Evolutionary conservation across 2,113 vertebrate species (phyloP), one percentile per base, ranked within the genome.

Genomic region (Bothrops jararaca): DNA sequence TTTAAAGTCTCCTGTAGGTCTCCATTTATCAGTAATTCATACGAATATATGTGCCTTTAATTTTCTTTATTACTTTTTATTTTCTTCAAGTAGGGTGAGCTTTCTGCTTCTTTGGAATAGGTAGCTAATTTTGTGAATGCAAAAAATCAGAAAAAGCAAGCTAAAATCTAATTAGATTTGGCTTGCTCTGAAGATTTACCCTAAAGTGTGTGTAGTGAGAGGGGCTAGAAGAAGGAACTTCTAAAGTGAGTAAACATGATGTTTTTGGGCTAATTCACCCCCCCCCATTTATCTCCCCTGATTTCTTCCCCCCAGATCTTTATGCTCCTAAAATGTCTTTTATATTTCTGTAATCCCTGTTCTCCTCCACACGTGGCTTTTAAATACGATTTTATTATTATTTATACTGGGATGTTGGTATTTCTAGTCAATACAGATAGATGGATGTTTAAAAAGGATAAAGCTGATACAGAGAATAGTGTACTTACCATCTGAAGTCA

Each of bases 401-500:
- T 23, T 39, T 60, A 42, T 11, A 54, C 10, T 45, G 24, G 34
- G 56, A 60, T 20, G 13, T 57, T 10, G 24, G 60, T 6, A 26
- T 39, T 89, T n/a, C 34, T 7, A 26, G 8, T 5, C 39, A 34
- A 15, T n/a, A 57, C n/a, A n/a, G 18, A 56, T 6, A 89, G 11
- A 86, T 45, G 29, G 15, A 1, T 93, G 89, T 34, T 74, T 69
- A 13, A 86, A 42, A 90, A 86, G 0, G 88, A 69, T 54, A 92
- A 87, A 86, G 4, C 48, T 92, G 69, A 48, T 90, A 29, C 4
- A 5, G 48, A 69, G 34, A 54, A 13, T 15, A 90, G 13, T 29
- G 8, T 90, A 98, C 98, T 95, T 96, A 99, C 99, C 99, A 86
- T 98, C 97, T 90, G 95, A n/a, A 92, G 97, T 96, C 92, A 95